Conservation (phyloP, 1,140 invertebrate genomes). For the Leptonema lineaticorne region DNA sequence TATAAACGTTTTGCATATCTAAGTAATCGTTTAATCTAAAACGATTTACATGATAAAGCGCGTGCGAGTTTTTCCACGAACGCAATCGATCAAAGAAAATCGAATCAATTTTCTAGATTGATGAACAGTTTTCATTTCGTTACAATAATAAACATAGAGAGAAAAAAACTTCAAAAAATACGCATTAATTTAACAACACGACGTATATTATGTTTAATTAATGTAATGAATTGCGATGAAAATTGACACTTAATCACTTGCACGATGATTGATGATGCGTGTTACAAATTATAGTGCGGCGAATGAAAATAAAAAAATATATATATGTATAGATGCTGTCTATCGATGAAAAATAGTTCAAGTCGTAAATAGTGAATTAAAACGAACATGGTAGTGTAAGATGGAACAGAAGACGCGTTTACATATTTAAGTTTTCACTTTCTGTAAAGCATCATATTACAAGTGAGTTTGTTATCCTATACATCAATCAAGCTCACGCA, state of each 20-base stretch:
- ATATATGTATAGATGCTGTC: too few species aligned
- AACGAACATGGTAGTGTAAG: not conserved
- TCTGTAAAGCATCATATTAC: conserved; percentile 6
- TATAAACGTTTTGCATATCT: too few species aligned
- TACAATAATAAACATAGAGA: not conserved
- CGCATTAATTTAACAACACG: not conserved
- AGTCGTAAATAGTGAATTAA: not conserved
- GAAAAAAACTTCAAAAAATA: not conserved
- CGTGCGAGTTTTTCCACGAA: too few species aligned
- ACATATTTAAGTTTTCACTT: not conserved
- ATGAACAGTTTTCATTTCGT: not conserved
- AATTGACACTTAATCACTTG: conserved; percentile 15
- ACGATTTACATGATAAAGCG: too few species aligned
- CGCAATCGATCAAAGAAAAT: too few species aligned
- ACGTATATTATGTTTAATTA: conserved; percentile 13
- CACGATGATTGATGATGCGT: not conserved
- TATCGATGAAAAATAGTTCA: not conserved
- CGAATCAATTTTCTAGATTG: conserved; percentile 9
- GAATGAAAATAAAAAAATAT: not conserved
- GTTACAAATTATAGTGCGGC: not conserved
- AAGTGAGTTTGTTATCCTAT: conserved; percentile 22
- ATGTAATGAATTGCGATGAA: conserved; percentile 12
- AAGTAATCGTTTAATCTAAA: too few species aligned
- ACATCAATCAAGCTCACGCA: conserved; percentile 31
- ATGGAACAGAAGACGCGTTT: not conserved